Evolutionary conservation across 2,113 vertebrate species (phyloP).

Genomic region (Melanostigma gelatinosum): DNA sequence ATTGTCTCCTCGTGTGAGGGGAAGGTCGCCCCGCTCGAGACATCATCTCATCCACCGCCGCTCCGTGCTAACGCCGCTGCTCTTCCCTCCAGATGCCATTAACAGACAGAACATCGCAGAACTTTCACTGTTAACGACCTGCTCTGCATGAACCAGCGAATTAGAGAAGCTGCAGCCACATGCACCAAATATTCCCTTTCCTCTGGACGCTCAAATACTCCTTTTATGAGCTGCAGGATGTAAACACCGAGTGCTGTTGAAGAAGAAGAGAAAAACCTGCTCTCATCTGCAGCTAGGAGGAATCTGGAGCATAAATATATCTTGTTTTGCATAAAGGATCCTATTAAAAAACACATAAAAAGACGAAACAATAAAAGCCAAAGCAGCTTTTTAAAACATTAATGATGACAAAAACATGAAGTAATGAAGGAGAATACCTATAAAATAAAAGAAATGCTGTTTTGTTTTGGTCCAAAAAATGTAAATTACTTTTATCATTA

Average conservation of each 20-base stretch:
- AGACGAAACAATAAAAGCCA: not conserved
- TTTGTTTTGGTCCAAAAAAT: not conserved
- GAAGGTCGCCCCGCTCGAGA: slow-evolving; percentile 37
- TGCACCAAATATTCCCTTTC: slow-evolving; percentile 42
- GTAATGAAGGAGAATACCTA: not conserved
- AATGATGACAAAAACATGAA: not conserved
- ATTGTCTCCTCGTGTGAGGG: slow-evolving; percentile 37
- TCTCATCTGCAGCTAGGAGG: slow-evolving; percentile 4
- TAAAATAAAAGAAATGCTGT: not conserved
- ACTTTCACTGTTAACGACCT: slow-evolving; percentile 57
- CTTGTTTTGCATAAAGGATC: not conserved
- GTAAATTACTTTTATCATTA: not conserved
- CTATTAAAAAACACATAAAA: not conserved
- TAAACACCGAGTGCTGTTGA: slow-evolving; percentile 28
- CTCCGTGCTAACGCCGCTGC: slow-evolving; percentile 19
- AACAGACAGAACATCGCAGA: slow-evolving; percentile 46
- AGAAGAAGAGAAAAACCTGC: not conserved
- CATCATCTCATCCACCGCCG: slow-evolving; percentile 26
- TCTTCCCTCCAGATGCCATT: slow-evolving; percentile 59
- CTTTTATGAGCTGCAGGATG: slow-evolving; percentile 27
- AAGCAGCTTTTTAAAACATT: not conserved
- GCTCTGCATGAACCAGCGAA: slow-evolving; percentile 42
- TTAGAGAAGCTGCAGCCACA: slow-evolving; percentile 31
- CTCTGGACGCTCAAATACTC: slow-evolving; percentile 43
- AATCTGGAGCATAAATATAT: not conserved